phyloP scores from a whole-genome alignment of 2,888 invertebrate species.

The Ophraella communa region DNA sequence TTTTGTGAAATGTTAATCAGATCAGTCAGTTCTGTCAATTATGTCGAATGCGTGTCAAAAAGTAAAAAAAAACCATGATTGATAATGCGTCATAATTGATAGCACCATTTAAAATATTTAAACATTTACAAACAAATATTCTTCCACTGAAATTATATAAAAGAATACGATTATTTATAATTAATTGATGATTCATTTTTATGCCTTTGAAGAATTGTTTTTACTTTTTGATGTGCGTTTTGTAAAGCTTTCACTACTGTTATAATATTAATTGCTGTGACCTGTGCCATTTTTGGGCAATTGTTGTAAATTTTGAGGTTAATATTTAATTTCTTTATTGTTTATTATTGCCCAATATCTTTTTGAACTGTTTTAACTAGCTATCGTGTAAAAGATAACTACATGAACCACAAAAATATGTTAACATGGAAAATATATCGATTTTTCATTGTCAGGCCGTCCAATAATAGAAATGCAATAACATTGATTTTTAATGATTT shows the following conservation, averaged over 20 bases:
- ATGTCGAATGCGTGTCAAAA: neutral
- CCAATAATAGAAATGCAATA: neutral
- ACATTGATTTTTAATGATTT: no score
- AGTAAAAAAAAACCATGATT: neutral
- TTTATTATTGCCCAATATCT: slow-evolving; percentile 34
- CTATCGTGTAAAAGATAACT: neutral
- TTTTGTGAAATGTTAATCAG: slow-evolving; percentile 7
- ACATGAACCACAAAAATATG: neutral
- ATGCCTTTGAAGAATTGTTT: neutral
- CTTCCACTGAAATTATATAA: no score
- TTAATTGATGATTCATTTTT: neutral
- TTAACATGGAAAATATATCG: neutral
- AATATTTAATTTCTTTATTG: slow-evolving; percentile 27
- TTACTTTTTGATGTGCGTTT: slow-evolving; percentile 19
- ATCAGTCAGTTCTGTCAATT: slow-evolving; percentile 17
- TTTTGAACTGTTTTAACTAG: slow-evolving; percentile 8
- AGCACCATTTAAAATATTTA: no score
- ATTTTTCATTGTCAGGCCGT: neutral
- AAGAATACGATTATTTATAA: no score
- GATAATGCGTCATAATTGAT: no score
- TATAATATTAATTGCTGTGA: slow-evolving; percentile 56
- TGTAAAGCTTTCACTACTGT: slow-evolving; percentile 28
- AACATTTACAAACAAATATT: no score
- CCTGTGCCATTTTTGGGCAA: slow-evolving; percentile 57
- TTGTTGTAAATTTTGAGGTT: slow-evolving; percentile 29